Percentiles rank a stretch among this genome's conserved stretches.
These are phyloP conservation scores for Acanthiza pusilla DNA, from an alignment of 2,797 vertebrate species.

Conservation along the genomic window DNA sequence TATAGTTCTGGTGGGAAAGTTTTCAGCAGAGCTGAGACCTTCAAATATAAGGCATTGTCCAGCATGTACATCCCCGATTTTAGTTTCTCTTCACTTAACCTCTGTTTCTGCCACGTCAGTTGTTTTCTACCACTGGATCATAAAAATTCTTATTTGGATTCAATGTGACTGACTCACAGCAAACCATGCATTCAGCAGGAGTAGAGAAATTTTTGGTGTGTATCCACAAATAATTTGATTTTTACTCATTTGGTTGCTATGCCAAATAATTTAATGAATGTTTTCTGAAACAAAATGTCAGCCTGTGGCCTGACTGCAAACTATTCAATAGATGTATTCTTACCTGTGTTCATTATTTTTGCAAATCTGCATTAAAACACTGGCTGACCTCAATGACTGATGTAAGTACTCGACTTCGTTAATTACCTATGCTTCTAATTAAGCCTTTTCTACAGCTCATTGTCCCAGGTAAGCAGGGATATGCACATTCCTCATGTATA, in stretches of 20 bases:
- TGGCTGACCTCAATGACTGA: not conserved
- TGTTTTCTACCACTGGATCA: not conserved
- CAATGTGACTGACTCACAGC: not conserved
- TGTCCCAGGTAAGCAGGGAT: not conserved
- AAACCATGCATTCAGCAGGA: not conserved
- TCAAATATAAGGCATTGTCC: not conserved
- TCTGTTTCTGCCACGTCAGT: not conserved
- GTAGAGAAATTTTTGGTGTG: not conserved
- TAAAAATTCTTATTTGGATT: not conserved
- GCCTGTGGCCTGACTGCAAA: not conserved
- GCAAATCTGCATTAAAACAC: not conserved
- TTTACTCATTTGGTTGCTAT: conserved; percentile 38
- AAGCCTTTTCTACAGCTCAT: not conserved
- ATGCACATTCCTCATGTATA: not conserved
- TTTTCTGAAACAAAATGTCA: conserved; percentile 49
- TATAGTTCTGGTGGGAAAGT: not conserved
- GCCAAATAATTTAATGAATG: conserved; percentile 39
- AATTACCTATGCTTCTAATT: not conserved
- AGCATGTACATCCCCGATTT: not conserved
- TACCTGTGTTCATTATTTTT: not conserved
- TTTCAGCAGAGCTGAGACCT: not conserved
- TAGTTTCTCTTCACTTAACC: not conserved
- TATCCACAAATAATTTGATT: conserved; percentile 21
- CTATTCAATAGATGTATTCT: not conserved
- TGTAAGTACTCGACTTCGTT: not conserved